A percentile compares a stretch with the other conserved stretches of the same genome.
These are phyloP conservation scores for Microplitis mediator DNA, from an alignment of 1,140 invertebrate genomes.

Conservation along the genomic window DNA sequence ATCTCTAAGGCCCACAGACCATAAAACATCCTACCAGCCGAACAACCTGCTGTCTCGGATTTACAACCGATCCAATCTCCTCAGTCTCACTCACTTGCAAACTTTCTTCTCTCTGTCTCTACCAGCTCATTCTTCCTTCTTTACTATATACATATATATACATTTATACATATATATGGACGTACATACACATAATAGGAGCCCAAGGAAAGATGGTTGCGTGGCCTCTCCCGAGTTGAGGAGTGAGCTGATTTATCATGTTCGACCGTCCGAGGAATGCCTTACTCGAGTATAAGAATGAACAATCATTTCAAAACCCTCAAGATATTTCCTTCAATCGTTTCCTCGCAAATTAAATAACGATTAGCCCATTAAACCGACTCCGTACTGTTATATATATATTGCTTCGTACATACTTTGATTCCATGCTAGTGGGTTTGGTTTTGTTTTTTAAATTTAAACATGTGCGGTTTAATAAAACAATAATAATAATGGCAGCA, in stretches of 20 bases:
- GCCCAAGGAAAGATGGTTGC: neutral
- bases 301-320: constrained; percentile 25
- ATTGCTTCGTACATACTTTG: neutral
- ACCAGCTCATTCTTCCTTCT: neutral
- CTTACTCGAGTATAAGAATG: constrained; percentile 11
- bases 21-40: constrained; percentile 39
- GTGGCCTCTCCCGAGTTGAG: neutral
- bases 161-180: neutral
- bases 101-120: neutral
- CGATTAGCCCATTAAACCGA: constrained; percentile 19
- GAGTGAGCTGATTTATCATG: constrained; percentile 30
- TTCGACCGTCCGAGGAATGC: constrained; percentile 29
- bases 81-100: neutral
- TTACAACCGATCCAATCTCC: constrained; percentile 42
- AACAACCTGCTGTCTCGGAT: constrained; percentile 41
- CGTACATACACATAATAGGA: neutral
- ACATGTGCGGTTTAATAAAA: neutral
- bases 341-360: constrained; percentile 27
- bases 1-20: constrained; percentile 33
- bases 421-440: too few species aligned
- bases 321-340: neutral
- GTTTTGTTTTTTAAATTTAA: too few species aligned
- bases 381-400: neutral
- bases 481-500: neutral
- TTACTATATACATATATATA: neutral